Evolutionary conservation across 2,113 vertebrate genomes (phyloP).

Genomic region (Fregata magnificens): DNA sequence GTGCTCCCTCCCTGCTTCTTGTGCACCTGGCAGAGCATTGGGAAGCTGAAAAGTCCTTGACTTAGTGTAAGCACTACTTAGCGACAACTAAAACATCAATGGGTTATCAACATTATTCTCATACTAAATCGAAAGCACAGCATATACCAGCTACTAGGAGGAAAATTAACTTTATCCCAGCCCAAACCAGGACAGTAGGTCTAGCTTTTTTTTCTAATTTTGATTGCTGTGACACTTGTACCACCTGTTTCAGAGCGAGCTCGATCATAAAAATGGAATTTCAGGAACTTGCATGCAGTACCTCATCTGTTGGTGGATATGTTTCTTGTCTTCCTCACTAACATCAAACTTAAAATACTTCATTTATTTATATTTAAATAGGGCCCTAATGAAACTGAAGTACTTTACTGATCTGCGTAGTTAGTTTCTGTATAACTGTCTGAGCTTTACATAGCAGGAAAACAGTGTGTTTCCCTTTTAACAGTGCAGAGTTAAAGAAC

Average conservation of each 20-base stretch:
- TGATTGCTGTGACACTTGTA: neutral
- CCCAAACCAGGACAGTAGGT: too few relatives aligned
- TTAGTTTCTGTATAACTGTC: neutral
- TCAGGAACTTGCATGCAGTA: neutral
- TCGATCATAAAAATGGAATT: neutral
- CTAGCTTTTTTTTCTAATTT: neutral
- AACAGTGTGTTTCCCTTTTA: neutral
- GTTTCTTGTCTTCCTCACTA: neutral
- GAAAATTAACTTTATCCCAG: too few relatives aligned
- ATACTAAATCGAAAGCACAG: too few relatives aligned
- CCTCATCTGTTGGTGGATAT: neutral
- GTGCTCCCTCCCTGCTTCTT: too few relatives aligned
- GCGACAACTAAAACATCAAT: too few relatives aligned
- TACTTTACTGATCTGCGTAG: neutral
- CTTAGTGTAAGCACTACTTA: too few relatives aligned
- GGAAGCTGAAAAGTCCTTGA: too few relatives aligned
- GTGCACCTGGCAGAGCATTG: too few relatives aligned
- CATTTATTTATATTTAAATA: neutral
- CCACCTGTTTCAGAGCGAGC: neutral
- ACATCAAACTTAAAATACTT: neutral
- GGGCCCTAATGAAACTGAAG: neutral
- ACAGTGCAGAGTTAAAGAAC: neutral
- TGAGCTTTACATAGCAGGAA: neutral
- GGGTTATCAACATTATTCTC: too few relatives aligned
- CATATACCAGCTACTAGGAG: too few relatives aligned